Conservation (phyloP, 2,797 vertebrate species). For the Aratinga solstitialis region DNA sequence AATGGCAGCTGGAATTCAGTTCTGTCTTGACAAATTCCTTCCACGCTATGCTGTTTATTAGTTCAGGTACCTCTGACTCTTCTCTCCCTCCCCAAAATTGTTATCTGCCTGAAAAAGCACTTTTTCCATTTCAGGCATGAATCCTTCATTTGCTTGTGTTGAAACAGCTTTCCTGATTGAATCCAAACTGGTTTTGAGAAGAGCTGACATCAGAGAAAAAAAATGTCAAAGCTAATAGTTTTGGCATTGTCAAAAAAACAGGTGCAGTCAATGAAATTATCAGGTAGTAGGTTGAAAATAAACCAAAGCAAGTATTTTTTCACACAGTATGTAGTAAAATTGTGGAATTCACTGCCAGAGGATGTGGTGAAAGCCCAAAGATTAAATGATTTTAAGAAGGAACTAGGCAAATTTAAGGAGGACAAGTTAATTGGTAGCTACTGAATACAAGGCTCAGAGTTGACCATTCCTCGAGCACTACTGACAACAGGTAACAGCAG, state of each 20-base stretch:
- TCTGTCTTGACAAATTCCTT: neutral
- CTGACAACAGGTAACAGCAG: neutral
- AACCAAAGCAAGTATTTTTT: neutral
- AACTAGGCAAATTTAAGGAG: neutral
- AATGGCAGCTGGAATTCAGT: neutral
- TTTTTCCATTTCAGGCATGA: neutral
- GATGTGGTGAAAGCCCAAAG: neutral
- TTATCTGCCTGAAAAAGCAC: neutral
- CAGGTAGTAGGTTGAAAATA: neutral
- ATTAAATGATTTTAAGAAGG: neutral
- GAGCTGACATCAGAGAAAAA: neutral
- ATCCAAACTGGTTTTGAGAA: neutral
- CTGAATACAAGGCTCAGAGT: neutral
- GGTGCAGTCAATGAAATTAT: neutral
- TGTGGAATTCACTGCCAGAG: neutral
- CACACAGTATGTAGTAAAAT: neutral
- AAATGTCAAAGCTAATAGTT: neutral
- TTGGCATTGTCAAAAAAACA: neutral
- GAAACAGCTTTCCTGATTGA: neutral
- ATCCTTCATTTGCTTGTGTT: neutral
- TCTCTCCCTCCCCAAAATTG: neutral
- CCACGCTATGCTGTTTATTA: neutral
- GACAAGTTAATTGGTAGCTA: fast-evolving
- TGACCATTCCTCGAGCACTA: neutral
- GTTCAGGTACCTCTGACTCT: neutral